These are phyloP conservation scores for Sander lucioperca DNA, from an alignment of 2,113 vertebrate genomes.

Conservation along the genomic window DNA sequence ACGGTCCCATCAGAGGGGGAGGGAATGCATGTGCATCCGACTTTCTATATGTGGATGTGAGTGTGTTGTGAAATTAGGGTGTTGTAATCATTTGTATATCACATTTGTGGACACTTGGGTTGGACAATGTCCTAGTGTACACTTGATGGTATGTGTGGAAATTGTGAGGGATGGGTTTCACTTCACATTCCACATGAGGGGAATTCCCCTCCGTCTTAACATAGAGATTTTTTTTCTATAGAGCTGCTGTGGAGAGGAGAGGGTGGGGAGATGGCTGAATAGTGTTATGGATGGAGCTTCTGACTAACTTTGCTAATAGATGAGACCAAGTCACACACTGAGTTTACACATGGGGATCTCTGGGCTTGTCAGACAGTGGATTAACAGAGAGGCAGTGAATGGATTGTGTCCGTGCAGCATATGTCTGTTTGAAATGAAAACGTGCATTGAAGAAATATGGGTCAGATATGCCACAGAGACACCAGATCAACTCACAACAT, in stretches of 20 bases:
- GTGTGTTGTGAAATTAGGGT: not conserved
- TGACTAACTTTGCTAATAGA: constrained; percentile 56
- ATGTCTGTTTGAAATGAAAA: constrained; percentile 1
- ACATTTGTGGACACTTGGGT: not conserved
- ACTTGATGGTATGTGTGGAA: not conserved
- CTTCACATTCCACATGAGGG: constrained; percentile 15
- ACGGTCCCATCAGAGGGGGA: constrained; percentile 27
- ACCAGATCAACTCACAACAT: constrained; percentile 4
- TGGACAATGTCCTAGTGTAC: not conserved
- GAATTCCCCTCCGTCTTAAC: constrained; percentile 27
- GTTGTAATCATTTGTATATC: not conserved
- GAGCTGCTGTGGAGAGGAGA: constrained; percentile 8
- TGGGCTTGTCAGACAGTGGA: constrained; percentile 16
- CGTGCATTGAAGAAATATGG: constrained; percentile 2
- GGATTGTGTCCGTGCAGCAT: not conserved
- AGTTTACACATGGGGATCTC: constrained; percentile 46
- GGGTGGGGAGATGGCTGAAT: not conserved
- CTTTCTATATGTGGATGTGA: not conserved
- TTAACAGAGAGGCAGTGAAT: not conserved
- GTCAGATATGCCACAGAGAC: constrained; percentile 18
- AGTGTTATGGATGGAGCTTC: constrained; percentile 21
- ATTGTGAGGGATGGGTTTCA: not conserved
- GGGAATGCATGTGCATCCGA: constrained; percentile 5
- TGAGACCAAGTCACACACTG: constrained; percentile 41
- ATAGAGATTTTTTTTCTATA: constrained; percentile 7